Evolutionary conservation across 2,888 invertebrate species (phyloP).

Genomic region (Resseliella maxima): DNA sequence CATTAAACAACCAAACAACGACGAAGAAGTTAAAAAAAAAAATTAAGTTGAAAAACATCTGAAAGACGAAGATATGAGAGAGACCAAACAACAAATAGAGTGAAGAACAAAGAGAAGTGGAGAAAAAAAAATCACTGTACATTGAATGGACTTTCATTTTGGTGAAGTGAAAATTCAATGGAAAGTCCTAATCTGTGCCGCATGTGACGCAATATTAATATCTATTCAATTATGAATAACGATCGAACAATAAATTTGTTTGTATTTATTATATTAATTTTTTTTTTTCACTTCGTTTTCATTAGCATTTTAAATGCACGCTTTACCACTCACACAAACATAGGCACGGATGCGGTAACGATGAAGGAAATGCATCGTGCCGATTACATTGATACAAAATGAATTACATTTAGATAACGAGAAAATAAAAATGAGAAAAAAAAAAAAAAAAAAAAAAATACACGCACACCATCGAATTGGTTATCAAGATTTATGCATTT

Average conservation of each 20-base stretch:
- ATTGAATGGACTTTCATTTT: not conserved
- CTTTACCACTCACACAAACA: not conserved
- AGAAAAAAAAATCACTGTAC: not conserved
- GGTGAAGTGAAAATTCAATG: not conserved
- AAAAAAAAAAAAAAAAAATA: not conserved
- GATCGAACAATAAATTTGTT: conserved; percentile 42
- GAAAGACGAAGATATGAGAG: not conserved
- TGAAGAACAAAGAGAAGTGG: too few relatives aligned
- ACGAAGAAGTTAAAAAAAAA: not conserved
- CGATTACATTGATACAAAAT: not conserved
- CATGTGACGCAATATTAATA: conserved; percentile 45
- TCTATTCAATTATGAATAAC: conserved; percentile 42
- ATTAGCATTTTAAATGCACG: not conserved
- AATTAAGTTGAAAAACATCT: not conserved
- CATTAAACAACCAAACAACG: not conserved
- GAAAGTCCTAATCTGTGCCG: not conserved
- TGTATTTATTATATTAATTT: conserved; percentile 42
- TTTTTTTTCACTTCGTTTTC: not conserved
- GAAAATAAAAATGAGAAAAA: not conserved
- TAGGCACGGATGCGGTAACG: not conserved
- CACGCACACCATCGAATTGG: not conserved
- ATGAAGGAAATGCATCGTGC: not conserved
- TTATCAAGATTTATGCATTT: conserved; percentile 43
- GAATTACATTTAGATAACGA: not conserved
- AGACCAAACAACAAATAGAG: not conserved